Base-by-base conservation (phyloP, 2,797 vertebrate genomes). In the Pachyuromys duprasi region DNA sequence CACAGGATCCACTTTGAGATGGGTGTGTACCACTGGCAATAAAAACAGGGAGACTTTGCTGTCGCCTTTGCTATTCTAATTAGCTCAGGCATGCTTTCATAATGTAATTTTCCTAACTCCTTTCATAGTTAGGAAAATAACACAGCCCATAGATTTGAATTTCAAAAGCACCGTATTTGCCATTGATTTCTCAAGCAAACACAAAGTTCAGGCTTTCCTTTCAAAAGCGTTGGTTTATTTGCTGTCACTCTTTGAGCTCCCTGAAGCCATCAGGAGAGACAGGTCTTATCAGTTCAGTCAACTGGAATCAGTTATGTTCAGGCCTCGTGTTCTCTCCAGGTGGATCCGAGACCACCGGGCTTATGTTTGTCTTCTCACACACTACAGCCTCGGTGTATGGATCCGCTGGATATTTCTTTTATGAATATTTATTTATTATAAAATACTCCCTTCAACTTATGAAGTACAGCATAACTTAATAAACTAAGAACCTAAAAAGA, bases 1-100 rank as follows among this genome's bases (percentile, higher is more conserved):
- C 97, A 90, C 95, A 96, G 94, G 94, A 12, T 86, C 90, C 83
- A 39, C 95, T 87, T 63, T 97, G 90, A 96, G 94, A 95, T 75
- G 90, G 55, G 53, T 42, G 83, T 91, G 60, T 90, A 97, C 65
- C 88, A 75, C 49, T 89, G 60, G 39, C 69, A 91, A 86, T 75
- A 96, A 92, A 96, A 95, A 83, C 45, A 45, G 39, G 69, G 55
- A 91, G 57, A 18, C 81, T 91, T 82, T 92, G 17, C 74, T 49
- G 11, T 49, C 49, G 8, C 8, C 79, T 80, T 97, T 63, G 55
- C 90, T 93, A 8, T 97, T 90, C 70, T 97, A 96, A 97, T 95
- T 93, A 94, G 72, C 62, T 93, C 74, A 81, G 67, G 36, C 28
- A 86, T 33, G 15, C 90, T 62, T 92, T 90, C 78, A 93, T 76